Conservation (phyloP, 2,888 invertebrate species). For the Nymphalis c-album region DNA sequence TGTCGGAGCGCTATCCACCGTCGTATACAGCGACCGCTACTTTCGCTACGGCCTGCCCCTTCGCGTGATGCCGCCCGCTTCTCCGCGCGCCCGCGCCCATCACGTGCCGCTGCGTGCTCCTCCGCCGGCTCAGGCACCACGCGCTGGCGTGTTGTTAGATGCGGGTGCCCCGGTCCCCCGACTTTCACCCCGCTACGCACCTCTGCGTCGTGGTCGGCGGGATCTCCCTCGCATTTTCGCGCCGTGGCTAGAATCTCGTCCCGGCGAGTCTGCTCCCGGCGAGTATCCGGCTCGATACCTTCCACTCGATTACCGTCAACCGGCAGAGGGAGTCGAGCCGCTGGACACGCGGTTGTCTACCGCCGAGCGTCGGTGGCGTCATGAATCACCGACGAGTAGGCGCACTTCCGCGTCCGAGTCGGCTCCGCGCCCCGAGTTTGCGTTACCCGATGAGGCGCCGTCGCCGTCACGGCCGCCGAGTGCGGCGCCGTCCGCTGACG, state of each 20-base stretch:
- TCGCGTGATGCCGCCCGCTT: slow-evolving; percentile 48
- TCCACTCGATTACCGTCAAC: slow-evolving; percentile 45
- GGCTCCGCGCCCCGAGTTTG: slow-evolving; percentile 50
- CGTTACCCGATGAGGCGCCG: slow-evolving; percentile 42
- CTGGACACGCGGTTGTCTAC: slow-evolving; percentile 42
- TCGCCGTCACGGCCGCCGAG: slow-evolving; percentile 17
- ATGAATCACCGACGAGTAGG: slow-evolving; percentile 36
- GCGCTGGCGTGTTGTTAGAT: slow-evolving; percentile 34
- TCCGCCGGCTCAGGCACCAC: slow-evolving; percentile 34
- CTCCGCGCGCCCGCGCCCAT: slow-evolving; percentile 28
- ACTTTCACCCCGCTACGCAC: slow-evolving; percentile 38
- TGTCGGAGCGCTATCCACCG: slow-evolving; percentile 59
- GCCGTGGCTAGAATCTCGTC: background rate
- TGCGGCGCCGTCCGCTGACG: slow-evolving; percentile 12
- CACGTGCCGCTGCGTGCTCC: slow-evolving; percentile 25
- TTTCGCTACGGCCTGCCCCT: slow-evolving; percentile 72
- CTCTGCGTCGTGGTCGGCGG: slow-evolving; percentile 40
- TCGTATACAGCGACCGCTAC: slow-evolving; percentile 77
- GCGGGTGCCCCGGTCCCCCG: slow-evolving; percentile 31
- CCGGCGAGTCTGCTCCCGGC: slow-evolving; percentile 34
- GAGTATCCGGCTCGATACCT: slow-evolving; percentile 42
- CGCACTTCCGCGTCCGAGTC: slow-evolving; percentile 33
- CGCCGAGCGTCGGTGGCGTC: slow-evolving; percentile 39
- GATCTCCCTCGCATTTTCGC: slow-evolving; percentile 42
- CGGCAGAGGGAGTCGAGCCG: slow-evolving; percentile 39